phyloP scores from a whole-genome alignment of 2,113 vertebrate species.

The Albula goreensis region DNA sequence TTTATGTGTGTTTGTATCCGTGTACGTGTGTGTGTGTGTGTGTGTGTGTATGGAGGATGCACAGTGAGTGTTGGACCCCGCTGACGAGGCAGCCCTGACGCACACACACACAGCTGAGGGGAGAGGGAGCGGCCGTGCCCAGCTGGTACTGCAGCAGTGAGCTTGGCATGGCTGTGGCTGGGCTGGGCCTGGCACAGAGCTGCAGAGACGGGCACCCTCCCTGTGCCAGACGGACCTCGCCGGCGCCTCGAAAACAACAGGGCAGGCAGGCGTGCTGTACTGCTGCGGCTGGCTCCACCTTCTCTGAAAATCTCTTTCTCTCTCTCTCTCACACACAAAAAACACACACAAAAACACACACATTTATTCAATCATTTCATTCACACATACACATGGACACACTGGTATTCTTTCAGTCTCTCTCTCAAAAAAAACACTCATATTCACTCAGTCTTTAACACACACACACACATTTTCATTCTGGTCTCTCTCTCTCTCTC shows the following conservation, averaged over 20 bases:
- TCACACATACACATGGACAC: no score
- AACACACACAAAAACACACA: no score
- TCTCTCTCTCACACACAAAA: no score
- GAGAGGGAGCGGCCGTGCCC: not conserved
- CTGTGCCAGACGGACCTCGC: not conserved
- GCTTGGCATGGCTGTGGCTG: not conserved
- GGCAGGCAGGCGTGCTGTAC: no score
- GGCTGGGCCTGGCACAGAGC: not conserved
- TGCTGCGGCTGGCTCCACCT: not conserved
- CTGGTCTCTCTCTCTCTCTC: no score
- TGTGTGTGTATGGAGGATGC: not conserved
- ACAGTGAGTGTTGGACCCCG: not conserved
- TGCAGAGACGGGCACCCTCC: not conserved
- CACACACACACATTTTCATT: not conserved
- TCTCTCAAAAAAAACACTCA: no score
- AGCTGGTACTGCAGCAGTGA: constrained; percentile 2
- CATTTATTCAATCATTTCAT: no score
- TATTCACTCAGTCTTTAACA: not conserved
- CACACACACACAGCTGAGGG: not conserved
- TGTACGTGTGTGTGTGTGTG: not conserved
- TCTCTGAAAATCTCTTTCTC: not conserved
- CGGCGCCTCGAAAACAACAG: not conserved
- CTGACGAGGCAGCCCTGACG: not conserved
- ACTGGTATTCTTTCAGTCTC: no score
- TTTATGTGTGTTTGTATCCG: not conserved